Evolutionary conservation across 2,113 vertebrate genomes (phyloP), one percentile per base, ranked within the genome.

Genomic region (Loxodonta africana): DNA sequence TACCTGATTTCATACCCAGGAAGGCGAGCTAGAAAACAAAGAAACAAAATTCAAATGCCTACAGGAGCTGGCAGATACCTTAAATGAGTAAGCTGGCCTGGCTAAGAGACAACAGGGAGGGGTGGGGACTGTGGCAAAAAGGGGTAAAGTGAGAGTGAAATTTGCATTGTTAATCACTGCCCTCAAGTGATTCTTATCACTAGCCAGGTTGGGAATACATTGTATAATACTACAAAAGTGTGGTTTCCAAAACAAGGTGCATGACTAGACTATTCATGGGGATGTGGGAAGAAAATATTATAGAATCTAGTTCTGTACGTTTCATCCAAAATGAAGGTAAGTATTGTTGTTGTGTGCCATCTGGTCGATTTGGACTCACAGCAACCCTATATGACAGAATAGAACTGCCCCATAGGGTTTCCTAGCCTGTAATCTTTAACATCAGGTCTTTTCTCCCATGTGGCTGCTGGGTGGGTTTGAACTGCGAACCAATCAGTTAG

Each of bases 1-100:
- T 73, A 77, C 73, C 76, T 92, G 74, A 84, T 23, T 94, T 62
- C 30, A n/a, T 60, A 76, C 46, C 48, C 33, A 71, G 33, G 67
- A 71, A 71, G 67, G 14, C 78, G 69, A 92, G 25, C 57, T 83
- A 62, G 63, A 69, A 88, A 80, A 93, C 44, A 83, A 76, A 94
- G 76, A 83, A 88, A 84, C 15, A 84, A 91, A 46, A 80, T 21
- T 37, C n/a, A 93, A 88, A 89, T 71, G 41, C 25, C 28, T 6
- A 28, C 21, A 94, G 46, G 14, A 83, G 30, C 10, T 91, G 46
- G 76, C 30, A 92, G 26, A 71, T 78, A 80, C 46, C 67, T 60
- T n/a, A 96, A 82, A 44, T 69, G 53, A 51, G 1, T 88, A 67
- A 53, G 23, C 67, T 73, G n/a, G 73, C 46, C 28, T 69, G 15